phyloP scores from a whole-genome alignment of 2,797 vertebrate genomes.

The Epinephelus awoara region DNA sequence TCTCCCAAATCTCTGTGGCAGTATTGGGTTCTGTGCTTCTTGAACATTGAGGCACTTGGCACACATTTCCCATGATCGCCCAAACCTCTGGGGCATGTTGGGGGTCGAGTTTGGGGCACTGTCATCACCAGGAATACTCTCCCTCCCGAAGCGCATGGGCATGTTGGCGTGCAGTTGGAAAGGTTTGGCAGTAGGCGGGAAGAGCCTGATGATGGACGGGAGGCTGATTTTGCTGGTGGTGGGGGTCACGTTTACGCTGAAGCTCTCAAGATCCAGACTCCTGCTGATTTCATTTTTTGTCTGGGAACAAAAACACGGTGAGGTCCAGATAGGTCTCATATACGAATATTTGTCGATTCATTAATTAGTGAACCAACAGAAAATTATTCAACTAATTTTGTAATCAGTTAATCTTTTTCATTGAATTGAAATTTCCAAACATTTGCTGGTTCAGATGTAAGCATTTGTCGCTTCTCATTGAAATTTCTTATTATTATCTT shows the following conservation, averaged over 20 bases:
- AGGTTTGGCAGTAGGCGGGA: conserved; percentile 62
- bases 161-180: conserved; percentile 76
- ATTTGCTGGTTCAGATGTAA: conserved; percentile 9
- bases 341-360: neutral
- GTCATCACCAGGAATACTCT: conserved; percentile 24
- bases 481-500: too few relatives aligned
- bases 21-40: conserved; percentile 23
- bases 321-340: neutral
- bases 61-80: conserved; percentile 72
- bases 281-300: conserved; percentile 57
- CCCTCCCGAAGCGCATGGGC: conserved; percentile 84
- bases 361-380: too few relatives aligned
- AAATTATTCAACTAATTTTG: neutral
- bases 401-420: neutral
- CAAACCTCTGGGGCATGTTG: conserved; percentile 86
- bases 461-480: neutral
- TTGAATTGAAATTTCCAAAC: neutral
- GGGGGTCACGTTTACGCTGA: conserved; percentile 63
- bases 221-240: conserved; percentile 59
- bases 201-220: conserved; percentile 75
- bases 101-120: conserved; percentile 56
- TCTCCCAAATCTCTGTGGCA: conserved; percentile 70
- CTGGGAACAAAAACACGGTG: conserved; percentile 47
- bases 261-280: conserved; percentile 78
- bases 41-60: conserved; percentile 42